Evolutionary conservation across 2,113 vertebrate genomes (phyloP).

Genomic region (Oryctolagus cuniculus): mOryCun1.1 NC_091447.1:44964001-44964500

Average conservation of each 20-base stretch:
- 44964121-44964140: background rate
- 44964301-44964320: background rate
- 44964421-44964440: background rate
- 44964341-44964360: background rate
- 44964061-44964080: background rate
- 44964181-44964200: background rate
- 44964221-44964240: background rate
- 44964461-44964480: conserved; percentile 28
- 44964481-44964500: background rate
- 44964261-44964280: background rate
- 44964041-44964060: background rate
- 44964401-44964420: background rate
- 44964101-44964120: background rate
- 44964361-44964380: background rate
- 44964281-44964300: background rate
- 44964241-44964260: background rate
- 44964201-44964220: background rate
- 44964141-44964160: background rate
- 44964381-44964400: background rate
- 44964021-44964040: background rate
- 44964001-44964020: background rate
- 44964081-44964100: background rate
- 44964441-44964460: background rate
- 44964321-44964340: background rate
- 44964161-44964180: background rate